Evolutionary conservation across 2,888 invertebrate genomes (phyloP), one percentile per base, ranked within the genome.

Genomic region (Eupithecia tripunctaria): DNA sequence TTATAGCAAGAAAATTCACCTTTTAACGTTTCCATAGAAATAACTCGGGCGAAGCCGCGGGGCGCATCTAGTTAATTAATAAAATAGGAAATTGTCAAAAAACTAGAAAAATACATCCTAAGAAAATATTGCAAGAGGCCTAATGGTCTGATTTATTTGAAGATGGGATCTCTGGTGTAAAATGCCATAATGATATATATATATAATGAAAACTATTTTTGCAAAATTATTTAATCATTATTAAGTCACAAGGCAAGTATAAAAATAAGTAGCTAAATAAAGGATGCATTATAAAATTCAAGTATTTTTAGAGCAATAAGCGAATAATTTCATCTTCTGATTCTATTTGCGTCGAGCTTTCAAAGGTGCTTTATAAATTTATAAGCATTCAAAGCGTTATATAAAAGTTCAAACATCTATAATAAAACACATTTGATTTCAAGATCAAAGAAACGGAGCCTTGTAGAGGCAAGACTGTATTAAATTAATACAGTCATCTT

Each of bases 341-440:
- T 14, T 25, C 25, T 56, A 56, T 25, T 56, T 25, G 56, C 25
- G n/a, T 56, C 25, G 1, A 56, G 25, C 3, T 56, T 56, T 56
- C 56, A 56, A 56, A 56, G 25, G 56, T 25, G 51, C 12, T 51
- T 21, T 51, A 56, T 25, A 25, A 56, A 56, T 56, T 56, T 56
- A 25, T 12, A 56, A 56, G 25, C 21, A 56, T 12, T 25, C 56
- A 56, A 51, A 56, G 56, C 56, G 25, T 25, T 14, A 14, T 43
- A 21, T 51, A 21, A n/a, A 47, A 21, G 47, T 51, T 21, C 56
- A 25, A 25, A 56, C 14, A 12, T 51, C 4, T 21, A 3, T 51
- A 51, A 10, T 56, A 56, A 25, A 56, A 56, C 56, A 56, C 56
- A 56, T 56, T 56, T 12, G 51, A 21, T 12, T 51, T 8, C 0